Evolutionary conservation across 2,888 invertebrate genomes (phyloP), one percentile per base, ranked within the genome.

Genomic region (Sycophila texana): DNA sequence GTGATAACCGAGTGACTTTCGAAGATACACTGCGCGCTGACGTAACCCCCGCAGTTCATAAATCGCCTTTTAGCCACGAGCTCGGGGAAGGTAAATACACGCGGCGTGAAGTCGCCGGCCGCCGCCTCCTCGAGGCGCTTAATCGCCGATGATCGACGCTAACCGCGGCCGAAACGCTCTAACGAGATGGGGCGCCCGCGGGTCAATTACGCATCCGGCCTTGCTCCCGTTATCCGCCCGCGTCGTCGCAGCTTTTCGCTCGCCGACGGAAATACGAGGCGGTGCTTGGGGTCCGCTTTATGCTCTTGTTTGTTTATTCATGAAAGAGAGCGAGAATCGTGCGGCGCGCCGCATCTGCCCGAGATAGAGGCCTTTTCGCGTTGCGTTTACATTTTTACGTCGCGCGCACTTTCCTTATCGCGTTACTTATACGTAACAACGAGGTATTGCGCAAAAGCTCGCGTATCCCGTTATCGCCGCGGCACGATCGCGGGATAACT

Each of bases 131-230:
- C 30, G 30, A 39, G 39, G 63, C 22, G 22, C 22, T 57, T 39
- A 70, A 68, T 78, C 57, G 47, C 4, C 66, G 63, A 47, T 72
- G 67, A 80, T 81, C 71, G 81, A 75, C 74, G 83, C 80, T 84
- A 84, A 84, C 70, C 73, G 68, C 65, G 66, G 68, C 67, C 84
- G 78, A 84, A 84, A 85, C 77, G 82, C 55, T 58, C 74, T 86
- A 87, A 87, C 80, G 78, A 85, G 83, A 86, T 87, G 83, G 81
- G 65, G 14, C 79, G 49, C 60, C 66, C 63, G 58, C 22, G 10
- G 60, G 49, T 20, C 68, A 81, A 77, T 80, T 68, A 77, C 78
- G 70, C 70, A 51, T 14, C n/a, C 20, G 13, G 60, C 16, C 30
- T 12, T 16, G 4, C 18, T 26, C 4, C 47, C 58, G 39, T 39